These are phyloP conservation scores for Pseudopodoces humilis DNA, from an alignment of 2,113 vertebrate genomes.

Conservation along the genomic window DNA sequence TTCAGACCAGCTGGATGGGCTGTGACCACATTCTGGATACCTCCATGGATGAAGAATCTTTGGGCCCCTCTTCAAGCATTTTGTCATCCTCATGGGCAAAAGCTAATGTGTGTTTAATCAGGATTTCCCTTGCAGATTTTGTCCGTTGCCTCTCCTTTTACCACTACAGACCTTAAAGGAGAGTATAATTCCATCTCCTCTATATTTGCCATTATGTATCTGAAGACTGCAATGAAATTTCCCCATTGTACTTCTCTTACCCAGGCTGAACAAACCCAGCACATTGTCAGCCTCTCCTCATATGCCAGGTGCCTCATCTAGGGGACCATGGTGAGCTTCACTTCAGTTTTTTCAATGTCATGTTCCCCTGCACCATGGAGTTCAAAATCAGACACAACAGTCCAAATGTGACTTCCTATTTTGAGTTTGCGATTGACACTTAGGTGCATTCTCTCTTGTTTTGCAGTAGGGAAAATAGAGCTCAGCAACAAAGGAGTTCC, in stretches of 20 bases:
- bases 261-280: background rate
- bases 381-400: background rate
- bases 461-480: background rate
- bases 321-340: too few relatives aligned
- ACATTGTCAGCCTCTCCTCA: background rate
- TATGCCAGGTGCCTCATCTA: fast-evolving
- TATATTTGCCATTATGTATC: background rate
- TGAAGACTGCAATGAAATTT: background rate
- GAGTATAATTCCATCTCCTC: background rate
- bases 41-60: background rate
- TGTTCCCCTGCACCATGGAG: background rate
- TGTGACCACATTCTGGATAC: background rate
- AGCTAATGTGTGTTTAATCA: background rate
- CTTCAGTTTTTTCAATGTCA: background rate
- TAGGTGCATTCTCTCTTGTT: background rate
- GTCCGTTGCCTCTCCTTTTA: background rate
- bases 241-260: background rate
- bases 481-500: background rate
- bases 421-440: background rate
- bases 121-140: background rate
- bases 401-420: background rate
- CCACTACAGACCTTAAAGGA: background rate
- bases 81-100: background rate
- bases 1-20: background rate
- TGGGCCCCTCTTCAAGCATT: background rate